phyloP scores from a whole-genome alignment of 2,113 vertebrate species.

The Rhynchopsitta pachyrhyncha region DNA sequence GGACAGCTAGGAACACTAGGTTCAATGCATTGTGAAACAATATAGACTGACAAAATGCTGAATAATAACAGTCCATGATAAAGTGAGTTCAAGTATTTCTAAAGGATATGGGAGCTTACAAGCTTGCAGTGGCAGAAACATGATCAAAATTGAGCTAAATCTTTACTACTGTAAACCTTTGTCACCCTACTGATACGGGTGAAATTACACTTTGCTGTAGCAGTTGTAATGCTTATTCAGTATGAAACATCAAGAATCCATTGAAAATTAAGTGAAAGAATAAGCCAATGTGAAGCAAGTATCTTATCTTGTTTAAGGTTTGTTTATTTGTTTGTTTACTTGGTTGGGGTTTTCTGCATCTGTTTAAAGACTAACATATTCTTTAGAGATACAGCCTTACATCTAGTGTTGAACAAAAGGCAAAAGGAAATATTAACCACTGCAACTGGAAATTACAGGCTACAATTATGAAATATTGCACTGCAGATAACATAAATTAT shows the following conservation, averaged over 20 bases:
- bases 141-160: not conserved
- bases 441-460: not conserved
- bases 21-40: not conserved
- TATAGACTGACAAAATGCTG: not conserved
- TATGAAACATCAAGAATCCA: not conserved
- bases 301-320: not conserved
- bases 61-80: not conserved
- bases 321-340: not conserved
- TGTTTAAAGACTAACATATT: not conserved
- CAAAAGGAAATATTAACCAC: not conserved
- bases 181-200: not conserved
- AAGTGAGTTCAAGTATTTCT: not conserved
- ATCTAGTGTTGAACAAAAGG: not conserved
- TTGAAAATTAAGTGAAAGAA: not conserved
- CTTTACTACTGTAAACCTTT: not conserved
- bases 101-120: not conserved
- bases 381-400: not conserved
- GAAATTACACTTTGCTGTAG: not conserved
- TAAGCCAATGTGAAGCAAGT: not conserved
- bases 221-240: not conserved
- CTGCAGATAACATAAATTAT: not conserved
- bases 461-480: not conserved
- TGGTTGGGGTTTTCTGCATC: accelerated
- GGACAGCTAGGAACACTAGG: not conserved
- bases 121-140: not conserved